Percentiles rank a stretch among this genome's conserved stretches.
Conservation (phyloP, 2,888 invertebrate genomes). For the Agrypnus murinus region DNA sequence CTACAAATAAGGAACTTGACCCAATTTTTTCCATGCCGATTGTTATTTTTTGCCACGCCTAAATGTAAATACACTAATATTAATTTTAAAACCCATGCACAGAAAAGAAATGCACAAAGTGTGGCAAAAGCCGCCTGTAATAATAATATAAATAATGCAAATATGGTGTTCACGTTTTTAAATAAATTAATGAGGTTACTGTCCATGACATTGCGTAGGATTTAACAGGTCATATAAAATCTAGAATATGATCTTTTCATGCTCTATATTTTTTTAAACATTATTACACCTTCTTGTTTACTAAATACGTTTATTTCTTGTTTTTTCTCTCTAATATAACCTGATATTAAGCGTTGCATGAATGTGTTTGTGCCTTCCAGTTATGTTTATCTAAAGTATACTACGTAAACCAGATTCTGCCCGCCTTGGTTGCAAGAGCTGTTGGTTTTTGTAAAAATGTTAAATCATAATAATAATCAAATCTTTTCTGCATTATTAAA, state of each 20-base stretch:
- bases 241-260: constrained; percentile 37
- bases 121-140: constrained; percentile 1
- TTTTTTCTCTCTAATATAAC: constrained; percentile 14
- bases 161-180: constrained; percentile 15
- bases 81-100: constrained; percentile 13
- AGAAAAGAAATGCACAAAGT: constrained; percentile 19
- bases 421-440: too few species aligned
- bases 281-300: constrained; percentile 37
- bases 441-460: too few species aligned
- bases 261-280: constrained; percentile 37
- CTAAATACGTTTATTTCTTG: constrained; percentile 16
- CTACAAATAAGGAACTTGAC: too few species aligned
- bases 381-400: too few species aligned
- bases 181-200: constrained; percentile 35
- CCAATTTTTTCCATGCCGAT: too few species aligned
- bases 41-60: constrained; percentile 9
- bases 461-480: too few species aligned
- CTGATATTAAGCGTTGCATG: background rate
- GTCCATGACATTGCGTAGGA: constrained; percentile 44
- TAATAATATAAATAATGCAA: constrained; percentile 1
- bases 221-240: constrained; percentile 22
- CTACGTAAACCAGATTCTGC: too few species aligned
- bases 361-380: too few species aligned
- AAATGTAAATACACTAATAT: constrained; percentile 5
- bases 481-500: too few species aligned